Evolutionary conservation across 2,888 invertebrate species (phyloP).

Genomic region (Cosmorhoe ocellata): DNA sequence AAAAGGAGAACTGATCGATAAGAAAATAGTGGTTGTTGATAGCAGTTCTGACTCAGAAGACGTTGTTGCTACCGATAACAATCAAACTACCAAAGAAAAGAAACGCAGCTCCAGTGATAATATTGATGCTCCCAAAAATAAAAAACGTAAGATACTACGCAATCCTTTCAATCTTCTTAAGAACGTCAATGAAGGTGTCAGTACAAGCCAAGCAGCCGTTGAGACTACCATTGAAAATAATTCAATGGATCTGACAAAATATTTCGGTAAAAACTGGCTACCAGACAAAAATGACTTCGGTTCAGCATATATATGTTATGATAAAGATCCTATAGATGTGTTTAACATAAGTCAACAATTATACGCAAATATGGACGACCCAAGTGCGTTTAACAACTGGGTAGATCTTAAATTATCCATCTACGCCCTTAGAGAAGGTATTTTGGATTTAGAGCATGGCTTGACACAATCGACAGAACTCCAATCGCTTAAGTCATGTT

Average conservation of each 20-base stretch:
- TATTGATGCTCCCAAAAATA: constrained; percentile 19
- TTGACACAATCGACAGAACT: constrained; percentile 5
- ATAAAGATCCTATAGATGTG: constrained; percentile 39
- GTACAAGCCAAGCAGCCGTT: constrained; percentile 1
- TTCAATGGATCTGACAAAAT: constrained; percentile 33
- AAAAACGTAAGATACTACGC: constrained; percentile 50
- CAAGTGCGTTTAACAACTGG: constrained; percentile 1
- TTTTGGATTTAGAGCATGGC: constrained; percentile 10
- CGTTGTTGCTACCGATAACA: constrained; percentile 6
- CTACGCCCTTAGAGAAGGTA: constrained; percentile 47
- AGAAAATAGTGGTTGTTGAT: constrained; percentile 54
- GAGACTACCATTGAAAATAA: constrained; percentile 30
- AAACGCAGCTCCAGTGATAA: constrained; percentile 13
- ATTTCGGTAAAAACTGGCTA: constrained; percentile 55
- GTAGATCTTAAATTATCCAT: constrained; percentile 59
- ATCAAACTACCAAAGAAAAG: constrained; percentile 38
- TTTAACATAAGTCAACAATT: constrained; percentile 51
- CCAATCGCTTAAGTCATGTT: not conserved
- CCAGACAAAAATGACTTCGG: constrained; percentile 63
- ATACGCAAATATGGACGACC: constrained; percentile 46
- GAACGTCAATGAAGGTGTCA: constrained; percentile 9
- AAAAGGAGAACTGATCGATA: constrained; percentile 55
- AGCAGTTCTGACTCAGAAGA: constrained; percentile 65
- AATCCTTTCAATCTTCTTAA: constrained; percentile 52
- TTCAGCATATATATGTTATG: constrained; percentile 52